Conservation (phyloP, 1,140 invertebrate species). For the Bicyclus anynana region DNA sequence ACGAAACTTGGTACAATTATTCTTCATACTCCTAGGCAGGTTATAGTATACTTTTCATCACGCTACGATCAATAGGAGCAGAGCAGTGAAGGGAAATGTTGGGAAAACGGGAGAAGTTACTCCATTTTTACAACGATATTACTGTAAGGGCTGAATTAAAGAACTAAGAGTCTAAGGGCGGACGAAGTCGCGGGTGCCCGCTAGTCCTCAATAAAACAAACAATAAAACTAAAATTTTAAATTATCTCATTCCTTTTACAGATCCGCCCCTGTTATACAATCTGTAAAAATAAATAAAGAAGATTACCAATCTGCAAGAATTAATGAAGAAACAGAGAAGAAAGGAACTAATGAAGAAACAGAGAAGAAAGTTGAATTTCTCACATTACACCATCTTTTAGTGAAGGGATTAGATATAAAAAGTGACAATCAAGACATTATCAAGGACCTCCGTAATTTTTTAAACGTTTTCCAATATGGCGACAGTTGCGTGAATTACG, state of each 20-base stretch:
- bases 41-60: too few relatives aligned
- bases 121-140: too few relatives aligned
- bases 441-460: neutral
- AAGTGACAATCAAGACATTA: neutral
- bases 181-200: too few relatives aligned
- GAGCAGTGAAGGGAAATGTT: too few relatives aligned
- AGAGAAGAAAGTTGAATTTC: neutral
- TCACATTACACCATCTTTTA: neutral
- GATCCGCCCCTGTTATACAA: neutral
- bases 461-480: conserved; percentile 2
- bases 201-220: too few relatives aligned
- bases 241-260: neutral
- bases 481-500: conserved; percentile 1
- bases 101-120: too few relatives aligned
- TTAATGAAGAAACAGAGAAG: neutral
- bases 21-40: too few relatives aligned
- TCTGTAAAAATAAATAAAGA: neutral
- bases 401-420: neutral
- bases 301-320: neutral
- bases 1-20: too few relatives aligned
- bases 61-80: too few relatives aligned
- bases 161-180: too few relatives aligned
- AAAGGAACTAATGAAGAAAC: neutral
- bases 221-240: neutral
- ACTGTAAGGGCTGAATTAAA: too few relatives aligned